A percentile compares a stretch with the other conserved stretches of the same genome.
These are phyloP conservation scores for Phymastichus coffea DNA, from an alignment of 1,140 invertebrate genomes.

Conservation along the genomic window DNA sequence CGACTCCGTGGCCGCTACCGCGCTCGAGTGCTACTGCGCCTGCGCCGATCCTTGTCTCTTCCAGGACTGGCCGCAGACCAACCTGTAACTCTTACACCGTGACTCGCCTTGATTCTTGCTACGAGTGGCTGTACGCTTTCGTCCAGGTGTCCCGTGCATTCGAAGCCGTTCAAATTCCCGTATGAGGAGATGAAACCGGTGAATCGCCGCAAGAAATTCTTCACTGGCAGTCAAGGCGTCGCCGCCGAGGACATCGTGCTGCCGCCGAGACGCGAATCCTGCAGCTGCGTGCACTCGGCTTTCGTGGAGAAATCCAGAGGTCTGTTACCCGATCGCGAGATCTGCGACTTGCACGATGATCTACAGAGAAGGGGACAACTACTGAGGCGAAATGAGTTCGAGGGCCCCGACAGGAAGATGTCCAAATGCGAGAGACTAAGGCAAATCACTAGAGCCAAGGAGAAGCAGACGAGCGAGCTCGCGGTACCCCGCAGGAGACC, in stretches of 20 bases:
- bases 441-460: not conserved
- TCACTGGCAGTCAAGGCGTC: conserved; percentile 24
- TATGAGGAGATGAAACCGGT: conserved; percentile 29
- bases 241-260: not conserved
- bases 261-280: not conserved
- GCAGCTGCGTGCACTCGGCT: not conserved
- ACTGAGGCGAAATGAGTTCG: not conserved
- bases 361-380: not conserved
- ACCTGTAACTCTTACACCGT: too few relatives aligned
- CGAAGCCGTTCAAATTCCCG: not conserved
- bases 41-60: too few relatives aligned
- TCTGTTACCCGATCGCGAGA: not conserved
- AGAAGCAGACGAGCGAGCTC: not conserved
- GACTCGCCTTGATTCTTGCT: too few relatives aligned
- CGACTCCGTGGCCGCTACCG: not conserved
- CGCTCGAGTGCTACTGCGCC: conserved; percentile 1
- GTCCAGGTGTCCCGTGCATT: not conserved
- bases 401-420: not conserved
- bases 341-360: not conserved
- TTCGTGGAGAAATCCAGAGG: not conserved
- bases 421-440: not conserved
- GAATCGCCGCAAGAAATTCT: not conserved
- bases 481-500: too few relatives aligned
- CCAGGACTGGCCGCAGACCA: too few relatives aligned
- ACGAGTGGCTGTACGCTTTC: too few relatives aligned